Conservation (phyloP, 2,888 invertebrate species). For the Physocephala rufipes region DNA sequence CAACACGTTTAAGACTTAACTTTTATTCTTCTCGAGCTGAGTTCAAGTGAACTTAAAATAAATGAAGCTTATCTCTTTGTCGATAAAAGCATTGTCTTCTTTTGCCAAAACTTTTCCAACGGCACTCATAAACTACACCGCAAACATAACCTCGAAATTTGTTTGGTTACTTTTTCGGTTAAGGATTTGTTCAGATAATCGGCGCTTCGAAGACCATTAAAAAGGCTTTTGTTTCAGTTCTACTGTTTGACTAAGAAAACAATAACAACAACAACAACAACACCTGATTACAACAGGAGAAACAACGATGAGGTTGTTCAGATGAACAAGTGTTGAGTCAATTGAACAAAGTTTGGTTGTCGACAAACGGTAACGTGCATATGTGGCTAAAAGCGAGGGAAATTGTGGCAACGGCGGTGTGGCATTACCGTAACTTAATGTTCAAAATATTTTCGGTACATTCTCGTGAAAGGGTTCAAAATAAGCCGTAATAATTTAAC, state of each 20-base stretch:
- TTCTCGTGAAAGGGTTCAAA: not conserved
- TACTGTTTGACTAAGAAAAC: conserved; percentile 11
- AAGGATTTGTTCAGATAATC: conserved; percentile 46
- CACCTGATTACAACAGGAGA: no score
- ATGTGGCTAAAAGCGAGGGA: not conserved
- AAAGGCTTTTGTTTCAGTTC: conserved; percentile 12
- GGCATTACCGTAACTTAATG: no score
- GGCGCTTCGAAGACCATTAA: conserved; percentile 33
- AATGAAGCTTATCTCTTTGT: conserved; percentile 14
- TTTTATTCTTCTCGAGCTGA: conserved; percentile 6
- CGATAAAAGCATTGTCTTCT: conserved; percentile 23
- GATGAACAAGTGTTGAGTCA: conserved; percentile 20
- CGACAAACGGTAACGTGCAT: no score
- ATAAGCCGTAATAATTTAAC: conserved; percentile 30
- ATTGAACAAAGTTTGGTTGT: conserved; percentile 26
- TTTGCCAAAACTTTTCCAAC: conserved; percentile 23
- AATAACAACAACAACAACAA: no score
- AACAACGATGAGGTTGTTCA: not conserved
- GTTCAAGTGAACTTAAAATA: not conserved
- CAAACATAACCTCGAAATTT: conserved; percentile 34
- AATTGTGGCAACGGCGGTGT: conserved; percentile 13
- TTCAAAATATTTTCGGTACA: not conserved
- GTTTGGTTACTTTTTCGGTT: conserved; percentile 41
- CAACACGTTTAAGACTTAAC: conserved; percentile 1
- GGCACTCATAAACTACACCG: not conserved